Evolutionary conservation across 1,140 invertebrate species (phyloP), one percentile per base, ranked within the genome.

Genomic region (Cephus cinctus): DNA sequence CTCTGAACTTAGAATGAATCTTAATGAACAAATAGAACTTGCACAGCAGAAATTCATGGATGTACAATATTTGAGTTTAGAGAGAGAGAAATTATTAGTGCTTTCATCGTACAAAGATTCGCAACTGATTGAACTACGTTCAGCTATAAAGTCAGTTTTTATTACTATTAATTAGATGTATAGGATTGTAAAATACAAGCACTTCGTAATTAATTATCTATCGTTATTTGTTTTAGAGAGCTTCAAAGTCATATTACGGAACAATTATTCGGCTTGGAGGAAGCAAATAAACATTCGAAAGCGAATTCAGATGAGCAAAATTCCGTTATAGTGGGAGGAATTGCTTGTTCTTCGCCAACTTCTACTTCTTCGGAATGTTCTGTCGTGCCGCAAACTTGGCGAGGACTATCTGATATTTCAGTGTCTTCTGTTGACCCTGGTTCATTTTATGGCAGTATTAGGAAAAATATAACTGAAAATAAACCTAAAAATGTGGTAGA

Each of bases 31-130:
- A 52, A 56, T 22, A 2, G 53, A 67, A 38, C 31, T 57, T 14
- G 38, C 41, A n/a, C 42, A 48, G 11, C 51, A 65, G 9, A 47
- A 41, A 30, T 30, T 42, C 15, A 41, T 61, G 27, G 54, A 59
- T 14, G 39, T 34, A 2, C 47, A 67, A 34, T 54, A 46, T 30
- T 5, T 67, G 12, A 57, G 21, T 9, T 35, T 65, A 9, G 65
- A 67, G 18, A 64, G 51, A 31, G 54, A 66, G 3, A 65, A 66
- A 42, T 22, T 64, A 2, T 40, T 39, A 1, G 34, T 41, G n/a
- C 36, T 67, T 18, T 56, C 43, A 14, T 53, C 50, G 3, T 52
- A 55, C 16, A 63, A 61, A 21, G 56, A 67, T 43, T 34, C 50
- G 2, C 38, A 54, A 30, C 45, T 63, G 2, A 32, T 5, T 4